These are phyloP conservation scores for human (Homo sapiens) DNA, from an alignment of 2,113 vertebrate genomes.

Conservation along the genomic window DNA sequence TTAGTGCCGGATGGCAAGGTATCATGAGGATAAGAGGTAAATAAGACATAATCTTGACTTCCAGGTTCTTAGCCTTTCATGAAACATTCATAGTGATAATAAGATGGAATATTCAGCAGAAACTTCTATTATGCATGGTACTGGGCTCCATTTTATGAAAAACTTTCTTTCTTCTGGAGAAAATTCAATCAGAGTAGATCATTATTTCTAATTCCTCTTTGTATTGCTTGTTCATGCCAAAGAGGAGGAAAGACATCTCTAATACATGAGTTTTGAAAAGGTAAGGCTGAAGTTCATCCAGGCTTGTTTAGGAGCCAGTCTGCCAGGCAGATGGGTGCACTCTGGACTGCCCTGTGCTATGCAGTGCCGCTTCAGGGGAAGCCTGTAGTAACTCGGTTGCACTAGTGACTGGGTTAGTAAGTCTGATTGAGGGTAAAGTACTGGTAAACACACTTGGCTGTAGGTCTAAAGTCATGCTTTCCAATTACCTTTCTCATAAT, in stretches of 20 bases:
- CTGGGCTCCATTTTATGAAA: not conserved
- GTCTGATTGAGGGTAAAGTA: not conserved
- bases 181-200: not conserved
- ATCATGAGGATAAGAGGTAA: not conserved
- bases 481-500: not conserved
- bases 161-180: not conserved
- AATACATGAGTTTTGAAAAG: not conserved
- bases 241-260: not conserved
- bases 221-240: not conserved
- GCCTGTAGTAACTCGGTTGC: not conserved
- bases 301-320: not conserved
- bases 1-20: not conserved
- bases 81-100: not conserved
- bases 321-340: not conserved
- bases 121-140: not conserved
- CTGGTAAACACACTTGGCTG: not conserved
- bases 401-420: not conserved
- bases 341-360: not conserved
- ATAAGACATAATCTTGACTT: not conserved
- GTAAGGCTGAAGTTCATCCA: not conserved
- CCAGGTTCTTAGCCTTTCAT: not conserved
- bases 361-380: not conserved
- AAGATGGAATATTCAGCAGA: not conserved
- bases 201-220: not conserved
- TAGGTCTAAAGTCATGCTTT: not conserved